These are phyloP conservation scores for Zhuqinia jingwanae DNA, from an alignment of 2,888 invertebrate genomes.

Conservation along the genomic window DNA sequence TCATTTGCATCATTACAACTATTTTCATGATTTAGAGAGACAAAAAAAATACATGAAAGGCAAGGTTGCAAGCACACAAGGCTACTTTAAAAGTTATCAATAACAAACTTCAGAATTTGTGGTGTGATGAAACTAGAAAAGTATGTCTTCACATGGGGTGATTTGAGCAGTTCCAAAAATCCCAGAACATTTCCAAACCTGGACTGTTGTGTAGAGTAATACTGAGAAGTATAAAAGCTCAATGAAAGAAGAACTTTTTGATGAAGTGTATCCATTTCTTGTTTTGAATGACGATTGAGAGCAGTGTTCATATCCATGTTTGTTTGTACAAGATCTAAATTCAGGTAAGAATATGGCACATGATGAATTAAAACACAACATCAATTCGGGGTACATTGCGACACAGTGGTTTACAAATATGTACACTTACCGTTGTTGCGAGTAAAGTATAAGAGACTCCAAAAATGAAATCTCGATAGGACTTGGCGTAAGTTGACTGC, in stretches of 20 bases:
- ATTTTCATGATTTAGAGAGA: no score
- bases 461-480: constrained; percentile 78
- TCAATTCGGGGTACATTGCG: not conserved
- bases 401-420: not conserved
- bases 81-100: constrained; percentile 75
- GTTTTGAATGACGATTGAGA: constrained; percentile 69
- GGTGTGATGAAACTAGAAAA: constrained; percentile 73
- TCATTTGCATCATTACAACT: no score
- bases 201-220: constrained; percentile 75
- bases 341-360: not conserved
- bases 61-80: not conserved
- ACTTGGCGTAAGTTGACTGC: constrained; percentile 72
- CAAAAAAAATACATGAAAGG: not conserved
- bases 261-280: constrained; percentile 65
- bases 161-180: constrained; percentile 75
- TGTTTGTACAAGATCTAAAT: not conserved
- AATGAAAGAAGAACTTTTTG: constrained; percentile 77
- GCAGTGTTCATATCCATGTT: not conserved
- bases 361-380: no score
- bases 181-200: constrained; percentile 75
- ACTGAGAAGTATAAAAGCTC: constrained; percentile 74
- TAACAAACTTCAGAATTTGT: constrained; percentile 77
- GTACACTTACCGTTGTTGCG: constrained; percentile 55
- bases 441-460: constrained; percentile 76
- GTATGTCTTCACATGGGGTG: constrained; percentile 68